phyloP scores from a whole-genome alignment of 2,113 vertebrate species.

The Pollachius pollachius region DNA sequence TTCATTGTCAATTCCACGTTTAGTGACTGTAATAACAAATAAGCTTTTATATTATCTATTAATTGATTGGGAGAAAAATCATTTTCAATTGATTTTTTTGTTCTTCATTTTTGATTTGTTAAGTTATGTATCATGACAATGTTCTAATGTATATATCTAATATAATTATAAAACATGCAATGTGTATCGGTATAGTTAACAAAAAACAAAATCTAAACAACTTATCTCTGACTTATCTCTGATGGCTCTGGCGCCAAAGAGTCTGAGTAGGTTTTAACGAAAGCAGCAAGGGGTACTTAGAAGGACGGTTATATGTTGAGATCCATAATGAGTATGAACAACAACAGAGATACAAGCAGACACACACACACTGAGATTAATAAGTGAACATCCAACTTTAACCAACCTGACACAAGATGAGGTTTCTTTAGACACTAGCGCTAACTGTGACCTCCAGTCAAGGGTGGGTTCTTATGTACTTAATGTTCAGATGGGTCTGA shows the following conservation, averaged over 20 bases:
- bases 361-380: slow-evolving; percentile 6
- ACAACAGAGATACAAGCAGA: slow-evolving; percentile 21
- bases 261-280: slow-evolving; percentile 47
- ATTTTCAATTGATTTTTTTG: too few relatives aligned
- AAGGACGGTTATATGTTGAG: slow-evolving; percentile 29
- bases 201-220: background rate
- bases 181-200: background rate
- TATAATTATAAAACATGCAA: background rate
- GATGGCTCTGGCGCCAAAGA: slow-evolving; percentile 42
- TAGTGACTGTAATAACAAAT: too few relatives aligned
- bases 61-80: too few relatives aligned
- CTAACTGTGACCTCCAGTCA: slow-evolving; percentile 29
- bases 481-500: slow-evolving; percentile 11
- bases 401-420: slow-evolving; percentile 28
- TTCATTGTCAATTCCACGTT: too few relatives aligned
- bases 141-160: too few relatives aligned
- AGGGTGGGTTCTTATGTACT: slow-evolving; percentile 3
- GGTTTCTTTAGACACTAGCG: slow-evolving; percentile 29
- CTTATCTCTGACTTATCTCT: background rate
- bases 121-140: too few relatives aligned
- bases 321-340: slow-evolving; percentile 24
- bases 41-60: too few relatives aligned
- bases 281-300: slow-evolving; percentile 26
- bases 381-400: slow-evolving; percentile 22
- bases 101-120: background rate